A percentile compares a stretch with the other conserved stretches of the same genome.
These are phyloP conservation scores for Pardosa pseudoannulata DNA, from an alignment of 2,888 invertebrate genomes.

Conservation along the genomic window DNA sequence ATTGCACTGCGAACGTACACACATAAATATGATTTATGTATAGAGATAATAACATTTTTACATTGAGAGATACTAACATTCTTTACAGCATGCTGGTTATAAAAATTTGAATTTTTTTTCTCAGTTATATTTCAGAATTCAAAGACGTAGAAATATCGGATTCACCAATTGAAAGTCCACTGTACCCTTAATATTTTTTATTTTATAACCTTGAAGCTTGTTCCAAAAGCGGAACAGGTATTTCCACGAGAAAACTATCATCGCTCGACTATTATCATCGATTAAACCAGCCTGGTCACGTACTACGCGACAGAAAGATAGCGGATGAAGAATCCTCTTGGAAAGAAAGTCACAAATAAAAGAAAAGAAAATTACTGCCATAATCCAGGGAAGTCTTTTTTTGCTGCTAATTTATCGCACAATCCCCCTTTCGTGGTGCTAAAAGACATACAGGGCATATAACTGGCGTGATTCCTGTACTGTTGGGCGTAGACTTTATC, in stretches of 20 bases:
- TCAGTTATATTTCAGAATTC: too few relatives aligned
- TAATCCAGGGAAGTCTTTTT: conserved; percentile 3
- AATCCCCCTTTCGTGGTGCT: neutral
- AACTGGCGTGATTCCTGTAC: neutral
- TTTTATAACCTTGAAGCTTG: too few relatives aligned
- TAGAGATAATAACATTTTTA: too few relatives aligned
- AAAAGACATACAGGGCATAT: neutral
- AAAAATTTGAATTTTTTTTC: too few relatives aligned
- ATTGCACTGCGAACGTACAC: too few relatives aligned
- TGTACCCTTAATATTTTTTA: too few relatives aligned
- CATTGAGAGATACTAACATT: too few relatives aligned
- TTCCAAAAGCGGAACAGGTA: neutral
- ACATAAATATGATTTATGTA: too few relatives aligned
- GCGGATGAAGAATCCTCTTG: neutral
- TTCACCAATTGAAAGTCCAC: too few relatives aligned
- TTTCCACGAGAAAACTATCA: neutral
- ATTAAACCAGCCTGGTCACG: conserved; percentile 12
- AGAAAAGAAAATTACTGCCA: neutral
- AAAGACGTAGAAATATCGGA: too few relatives aligned
- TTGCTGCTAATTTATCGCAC: neutral
- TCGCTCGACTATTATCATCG: neutral
- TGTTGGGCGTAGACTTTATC: conserved; percentile 22
- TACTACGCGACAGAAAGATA: neutral
- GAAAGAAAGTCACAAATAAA: too few relatives aligned
- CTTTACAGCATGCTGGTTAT: too few relatives aligned